Evolutionary conservation across 2,888 invertebrate species (phyloP), one percentile per base, ranked within the genome.

Genomic region (Sarcophaga carnaria): DNA sequence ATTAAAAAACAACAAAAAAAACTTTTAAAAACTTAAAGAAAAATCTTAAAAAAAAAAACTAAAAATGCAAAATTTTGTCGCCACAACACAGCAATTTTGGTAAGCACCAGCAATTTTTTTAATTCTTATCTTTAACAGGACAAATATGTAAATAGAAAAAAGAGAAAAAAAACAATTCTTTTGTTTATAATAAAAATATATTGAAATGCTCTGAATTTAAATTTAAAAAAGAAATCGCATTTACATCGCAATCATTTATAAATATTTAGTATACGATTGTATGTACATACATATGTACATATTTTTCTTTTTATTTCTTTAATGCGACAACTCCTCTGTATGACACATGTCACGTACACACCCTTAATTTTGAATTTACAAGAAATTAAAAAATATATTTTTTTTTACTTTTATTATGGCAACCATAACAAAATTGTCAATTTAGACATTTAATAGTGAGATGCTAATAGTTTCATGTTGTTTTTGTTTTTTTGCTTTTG

Each of bases 31-130:
- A 54, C 17, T 14, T 12, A 14, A 54, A 54, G 12, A 14, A 14
- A 54, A 17, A 54, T 14, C 54, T 12, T 54, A 4, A 54, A 54
- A 54, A 54, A 49, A 54, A 12, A 17, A 12, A 54, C 3, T 22
- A 64, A 83, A 74, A 76, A 91, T 91, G 91, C 91, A 91, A 87
- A 88, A 90, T 87, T 85, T 89, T 72, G 62, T 90, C 63, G 80
- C 89, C n/a, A 88, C 90, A 82, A 81, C 91, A 37, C 90, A 90
- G 54, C 85, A 90, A 17, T 91, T 91, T 88, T 91, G 92, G 91
- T 91, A 91, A 91, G 91, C 71, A 14, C 12, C 62, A 27, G 11
- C 4, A 27, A n/a, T 62, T 71, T 49, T 11, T 66, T 83, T 85
- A 17, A 54, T 54, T 14, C 17, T 4, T 54, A 54, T 17, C 54